Base-by-base conservation (phyloP, 2,113 vertebrate genomes). In the Crotophaga sulcirostris region DNA sequence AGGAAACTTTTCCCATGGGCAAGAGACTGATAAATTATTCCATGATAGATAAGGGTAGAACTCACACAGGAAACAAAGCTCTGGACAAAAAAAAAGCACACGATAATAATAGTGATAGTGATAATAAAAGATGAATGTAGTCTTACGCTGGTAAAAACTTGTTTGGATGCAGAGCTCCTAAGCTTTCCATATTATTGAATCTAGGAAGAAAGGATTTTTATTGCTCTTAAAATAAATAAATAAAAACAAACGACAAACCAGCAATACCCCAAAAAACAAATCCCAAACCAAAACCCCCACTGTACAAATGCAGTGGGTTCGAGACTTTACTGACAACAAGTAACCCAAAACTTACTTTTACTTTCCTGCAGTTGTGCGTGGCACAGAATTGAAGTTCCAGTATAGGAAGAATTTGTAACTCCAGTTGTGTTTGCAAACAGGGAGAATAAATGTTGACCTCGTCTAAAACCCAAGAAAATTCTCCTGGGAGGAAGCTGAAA, bases 1-100 rank as follows among this genome's bases (percentile, higher is more conserved):
- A 70, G 70, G 80, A 77, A 52, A 14, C 19, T 91, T 80, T 81
- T 68, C 36, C 52, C 16, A 20, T 1, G 11, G 33, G 17, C 77
- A 64, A 16, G n/a, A 55, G 60, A 44, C 47, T 86, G 49, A 75
- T 90, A 90, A 93, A 89, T 90, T 90, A 84, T 89, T 93, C 68
- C 19, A 3, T 54, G 47, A 31, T 21, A 92, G 79, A 94, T 72
- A 96, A 92, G 29, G 8, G 16, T 23, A 72, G 52, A 94, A 67
- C 47, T 91, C 55, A 67, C 13, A 36, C 11, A 78, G 44, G 55
- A 86, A 81, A 77, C 34, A 86, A 88, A 88, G 63, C 51, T 34
- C 80, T 88, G 47, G 55, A 15, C 76, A 60, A 85, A 13, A 76
- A 56, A 85, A 73, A 89, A 72, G 8, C 59, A 60, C 31, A 9